Evolutionary conservation across 1,140 invertebrate genomes (phyloP).

Genomic region (Asbolus verrucosus): DNA sequence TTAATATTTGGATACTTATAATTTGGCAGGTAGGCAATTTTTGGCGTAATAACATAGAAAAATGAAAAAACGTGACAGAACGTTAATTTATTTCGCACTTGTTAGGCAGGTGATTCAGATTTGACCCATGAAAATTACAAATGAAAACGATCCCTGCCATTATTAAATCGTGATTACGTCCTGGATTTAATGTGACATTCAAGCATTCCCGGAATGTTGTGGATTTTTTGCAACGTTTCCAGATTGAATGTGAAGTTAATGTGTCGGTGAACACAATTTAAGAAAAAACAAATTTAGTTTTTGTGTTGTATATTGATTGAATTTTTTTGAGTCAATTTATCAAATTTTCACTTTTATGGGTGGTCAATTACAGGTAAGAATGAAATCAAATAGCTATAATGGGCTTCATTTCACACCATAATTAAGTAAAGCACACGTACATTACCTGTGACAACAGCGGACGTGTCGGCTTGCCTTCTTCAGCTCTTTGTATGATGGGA

Average conservation of each 20-base stretch:
- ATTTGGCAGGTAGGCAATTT: constrained; percentile 36
- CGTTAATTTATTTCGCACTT: constrained; percentile 41
- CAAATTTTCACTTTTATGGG: constrained; percentile 44
- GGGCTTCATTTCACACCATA: constrained; percentile 45
- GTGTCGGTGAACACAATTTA: constrained; percentile 24
- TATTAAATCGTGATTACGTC: constrained; percentile 8
- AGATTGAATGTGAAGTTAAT: constrained; percentile 16
- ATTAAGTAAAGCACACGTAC: constrained; percentile 46
- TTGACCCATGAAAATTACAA: constrained; percentile 3
- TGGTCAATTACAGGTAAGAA: constrained; percentile 41
- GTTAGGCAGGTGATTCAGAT: constrained; percentile 24
- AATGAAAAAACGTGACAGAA: constrained; percentile 28
- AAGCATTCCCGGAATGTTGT: constrained; percentile 12
- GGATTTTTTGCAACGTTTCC: not conserved
- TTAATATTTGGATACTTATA: constrained; percentile 19
- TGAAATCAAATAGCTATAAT: constrained; percentile 46
- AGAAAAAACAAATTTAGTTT: constrained; percentile 41
- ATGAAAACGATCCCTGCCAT: not conserved
- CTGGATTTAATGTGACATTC: no score
- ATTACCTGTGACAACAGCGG: constrained; percentile 44
- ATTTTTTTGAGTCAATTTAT: constrained; percentile 29
- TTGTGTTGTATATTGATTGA: constrained; percentile 29
- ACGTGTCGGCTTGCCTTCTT: constrained; percentile 44
- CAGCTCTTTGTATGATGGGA: constrained; percentile 41
- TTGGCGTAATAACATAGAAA: constrained; percentile 34